Evolutionary conservation across 2,113 vertebrate species (phyloP).

Genomic region (Pseudois nayaur): DNA sequence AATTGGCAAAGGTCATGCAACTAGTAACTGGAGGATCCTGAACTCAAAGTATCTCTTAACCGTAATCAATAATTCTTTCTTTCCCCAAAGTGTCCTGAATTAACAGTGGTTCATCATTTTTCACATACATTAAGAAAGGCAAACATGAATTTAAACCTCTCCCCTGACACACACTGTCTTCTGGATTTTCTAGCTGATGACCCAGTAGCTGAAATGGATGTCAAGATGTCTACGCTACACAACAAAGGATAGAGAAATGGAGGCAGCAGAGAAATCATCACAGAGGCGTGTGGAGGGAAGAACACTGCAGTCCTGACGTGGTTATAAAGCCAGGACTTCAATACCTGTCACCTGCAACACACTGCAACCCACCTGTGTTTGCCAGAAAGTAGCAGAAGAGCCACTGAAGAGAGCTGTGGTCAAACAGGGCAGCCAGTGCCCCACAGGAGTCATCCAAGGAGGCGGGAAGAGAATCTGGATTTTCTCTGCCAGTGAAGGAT

Average conservation of each 20-base stretch:
- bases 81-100: neutral
- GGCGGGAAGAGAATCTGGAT: neutral
- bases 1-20: neutral
- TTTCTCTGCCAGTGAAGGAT: neutral
- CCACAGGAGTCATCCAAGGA: neutral
- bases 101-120: neutral
- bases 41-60: neutral
- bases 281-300: fast-evolving
- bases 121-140: neutral
- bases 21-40: neutral
- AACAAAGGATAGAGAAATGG: neutral
- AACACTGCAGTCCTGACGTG: neutral
- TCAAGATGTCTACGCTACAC: neutral
- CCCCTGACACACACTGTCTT: neutral
- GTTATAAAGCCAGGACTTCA: neutral
- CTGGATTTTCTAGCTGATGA: neutral
- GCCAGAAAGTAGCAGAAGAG: neutral
- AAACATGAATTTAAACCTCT: neutral
- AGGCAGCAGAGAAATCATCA: neutral
- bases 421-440: neutral
- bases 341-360: neutral
- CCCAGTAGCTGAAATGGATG: neutral
- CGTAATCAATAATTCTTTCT: neutral
- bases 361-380: neutral
- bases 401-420: fast-evolving